Percentiles rank a stretch among this genome's conserved stretches.
Conservation (phyloP, 2,797 vertebrate genomes). For the Gadopsis bispinosus region DNA sequence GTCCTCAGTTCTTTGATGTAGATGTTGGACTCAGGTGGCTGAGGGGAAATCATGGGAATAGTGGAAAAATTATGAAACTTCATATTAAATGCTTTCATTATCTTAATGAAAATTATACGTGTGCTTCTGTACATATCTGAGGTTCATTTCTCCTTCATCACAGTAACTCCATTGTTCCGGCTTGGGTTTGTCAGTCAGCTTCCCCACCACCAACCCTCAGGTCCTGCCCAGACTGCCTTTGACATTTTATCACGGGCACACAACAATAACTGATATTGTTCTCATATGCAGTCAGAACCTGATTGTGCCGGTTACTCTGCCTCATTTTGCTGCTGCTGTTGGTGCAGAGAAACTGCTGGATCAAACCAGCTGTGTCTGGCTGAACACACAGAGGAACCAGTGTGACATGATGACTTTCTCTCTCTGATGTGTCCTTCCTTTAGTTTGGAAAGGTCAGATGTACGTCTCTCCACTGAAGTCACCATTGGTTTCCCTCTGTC, state of each 20-base stretch:
- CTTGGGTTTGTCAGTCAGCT: constrained; percentile 21
- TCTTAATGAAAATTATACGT: constrained; percentile 25
- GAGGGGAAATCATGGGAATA: constrained; percentile 20
- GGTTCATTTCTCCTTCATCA: constrained; percentile 32
- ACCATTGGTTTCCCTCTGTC: constrained; percentile 11
- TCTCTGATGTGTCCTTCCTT: constrained; percentile 68
- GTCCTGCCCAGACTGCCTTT: constrained; percentile 37
- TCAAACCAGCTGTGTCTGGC: constrained; percentile 66
- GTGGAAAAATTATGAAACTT: not conserved
- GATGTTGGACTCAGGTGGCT: constrained; percentile 2
- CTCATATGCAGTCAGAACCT: constrained; percentile 33
- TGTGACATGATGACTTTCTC: constrained; percentile 52
- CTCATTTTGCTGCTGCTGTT: constrained; percentile 19
- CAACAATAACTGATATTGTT: constrained; percentile 74
- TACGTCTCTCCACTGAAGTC: constrained; percentile 44
- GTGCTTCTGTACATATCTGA: constrained; percentile 8
- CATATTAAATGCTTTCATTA: not conserved
- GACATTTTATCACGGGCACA: constrained; percentile 61
- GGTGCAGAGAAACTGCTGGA: constrained; percentile 39
- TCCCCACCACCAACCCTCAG: constrained; percentile 18
- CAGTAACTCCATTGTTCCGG: constrained; percentile 51
- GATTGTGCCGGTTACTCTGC: constrained; percentile 44
- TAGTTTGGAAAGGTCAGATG: constrained; percentile 53
- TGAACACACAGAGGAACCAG: constrained; percentile 55
- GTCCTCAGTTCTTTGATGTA: not conserved